Conservation (phyloP, 2,113 vertebrate species). For the Aspiorhynchus laticeps region DNA sequence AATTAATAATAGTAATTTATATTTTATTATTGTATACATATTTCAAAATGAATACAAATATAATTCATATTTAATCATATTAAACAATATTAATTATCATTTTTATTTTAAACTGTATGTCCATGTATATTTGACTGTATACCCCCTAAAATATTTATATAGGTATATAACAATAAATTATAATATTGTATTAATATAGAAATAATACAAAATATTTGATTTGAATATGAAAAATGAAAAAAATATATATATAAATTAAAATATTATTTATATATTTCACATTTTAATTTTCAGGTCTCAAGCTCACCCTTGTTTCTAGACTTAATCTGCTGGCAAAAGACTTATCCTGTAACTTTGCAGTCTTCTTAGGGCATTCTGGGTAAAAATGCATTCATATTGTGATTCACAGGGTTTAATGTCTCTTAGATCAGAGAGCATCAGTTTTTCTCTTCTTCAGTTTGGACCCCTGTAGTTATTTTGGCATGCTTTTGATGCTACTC, state of each 20-base stretch:
- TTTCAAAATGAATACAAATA: too few species aligned
- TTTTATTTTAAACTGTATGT: too few species aligned
- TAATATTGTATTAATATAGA: background rate
- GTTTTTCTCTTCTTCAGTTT: background rate
- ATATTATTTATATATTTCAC: too few species aligned
- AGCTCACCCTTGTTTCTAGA: conserved; percentile 1
- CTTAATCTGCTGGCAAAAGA: background rate
- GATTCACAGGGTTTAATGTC: conserved; percentile 9
- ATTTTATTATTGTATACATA: background rate
- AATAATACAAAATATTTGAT: background rate
- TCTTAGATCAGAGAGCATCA: background rate
- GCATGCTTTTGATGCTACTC: background rate
- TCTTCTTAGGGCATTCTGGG: background rate
- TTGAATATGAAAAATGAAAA: too few species aligned
- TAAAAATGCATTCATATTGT: conserved; percentile 5
- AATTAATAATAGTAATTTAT: background rate
- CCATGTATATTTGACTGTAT: background rate
- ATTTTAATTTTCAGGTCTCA: background rate
- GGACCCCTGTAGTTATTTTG: background rate
- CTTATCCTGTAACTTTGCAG: conserved; percentile 8
- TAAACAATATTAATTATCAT: too few species aligned
- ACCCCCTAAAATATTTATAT: background rate
- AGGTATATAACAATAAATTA: background rate
- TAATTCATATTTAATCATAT: too few species aligned
- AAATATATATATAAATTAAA: too few species aligned